phyloP scores from a whole-genome alignment of 2,888 invertebrate species.

The Perizoma flavofasciatum region DNA sequence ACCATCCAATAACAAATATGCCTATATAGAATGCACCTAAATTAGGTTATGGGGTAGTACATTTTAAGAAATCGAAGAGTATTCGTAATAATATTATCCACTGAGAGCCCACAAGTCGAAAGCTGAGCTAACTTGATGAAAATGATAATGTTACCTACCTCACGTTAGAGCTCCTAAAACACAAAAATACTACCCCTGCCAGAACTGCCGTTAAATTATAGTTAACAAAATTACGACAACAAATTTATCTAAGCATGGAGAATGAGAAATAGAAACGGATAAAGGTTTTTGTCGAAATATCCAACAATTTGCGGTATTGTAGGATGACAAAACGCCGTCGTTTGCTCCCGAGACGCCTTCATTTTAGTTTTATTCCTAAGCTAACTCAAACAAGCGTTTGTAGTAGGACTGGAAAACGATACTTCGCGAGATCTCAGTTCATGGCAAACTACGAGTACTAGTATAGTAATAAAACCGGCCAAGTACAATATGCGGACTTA shows the following conservation, averaged over 20 bases:
- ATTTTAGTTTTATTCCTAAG: conserved; percentile 28
- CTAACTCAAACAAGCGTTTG: conserved; percentile 13
- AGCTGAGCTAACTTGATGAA: too few relatives aligned
- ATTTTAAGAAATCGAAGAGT: too few relatives aligned
- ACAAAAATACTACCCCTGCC: neutral
- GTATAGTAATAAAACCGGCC: too few relatives aligned
- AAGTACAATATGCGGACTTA: too few relatives aligned
- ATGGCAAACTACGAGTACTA: too few relatives aligned
- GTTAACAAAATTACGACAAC: conserved; percentile 33
- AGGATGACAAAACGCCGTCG: conserved; percentile 65
- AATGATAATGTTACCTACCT: too few relatives aligned
- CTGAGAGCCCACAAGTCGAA: too few relatives aligned
- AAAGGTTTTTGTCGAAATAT: conserved; percentile 41
- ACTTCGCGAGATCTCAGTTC: neutral
- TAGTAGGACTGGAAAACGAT: neutral
- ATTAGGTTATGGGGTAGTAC: too few relatives aligned
- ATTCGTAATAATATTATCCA: too few relatives aligned
- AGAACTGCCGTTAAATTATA: neutral
- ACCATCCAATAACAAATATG: too few relatives aligned
- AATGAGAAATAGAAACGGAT: conserved; percentile 37
- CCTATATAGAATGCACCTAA: too few relatives aligned
- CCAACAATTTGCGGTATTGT: conserved; percentile 63
- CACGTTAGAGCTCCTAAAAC: conserved; percentile 1
- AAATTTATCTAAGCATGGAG: conserved; percentile 27
- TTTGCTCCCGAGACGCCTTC: conserved; percentile 48